Percentiles rank a stretch among this genome's conserved stretches.
Conservation (phyloP, 2,113 vertebrate species). For the Zootoca vivipara region DNA sequence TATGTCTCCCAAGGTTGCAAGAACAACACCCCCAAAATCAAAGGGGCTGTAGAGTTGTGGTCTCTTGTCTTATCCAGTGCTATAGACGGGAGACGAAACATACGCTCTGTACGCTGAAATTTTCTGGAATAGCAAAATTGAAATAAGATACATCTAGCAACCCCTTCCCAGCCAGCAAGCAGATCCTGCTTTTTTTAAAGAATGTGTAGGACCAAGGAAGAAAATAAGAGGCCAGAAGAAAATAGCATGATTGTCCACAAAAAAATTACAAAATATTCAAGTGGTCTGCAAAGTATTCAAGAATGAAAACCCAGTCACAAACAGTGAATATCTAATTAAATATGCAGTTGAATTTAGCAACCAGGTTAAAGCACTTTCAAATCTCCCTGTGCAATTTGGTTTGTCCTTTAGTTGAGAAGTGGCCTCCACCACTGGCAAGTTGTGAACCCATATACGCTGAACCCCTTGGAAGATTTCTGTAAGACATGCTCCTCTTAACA, state of each 20-base stretch:
- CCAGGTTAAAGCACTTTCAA: slow-evolving; percentile 42
- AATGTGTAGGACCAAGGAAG: slow-evolving; percentile 5
- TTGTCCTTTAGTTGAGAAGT: slow-evolving; percentile 54
- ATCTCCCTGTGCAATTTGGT: slow-evolving; percentile 64
- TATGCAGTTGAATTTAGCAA: slow-evolving; percentile 42
- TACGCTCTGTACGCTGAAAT: background rate
- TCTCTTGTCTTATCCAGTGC: background rate
- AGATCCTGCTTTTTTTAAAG: slow-evolving; percentile 2
- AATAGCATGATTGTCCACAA: slow-evolving; percentile 51
- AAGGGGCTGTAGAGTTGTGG: background rate
- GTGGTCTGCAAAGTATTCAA: background rate
- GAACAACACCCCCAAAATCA: background rate
- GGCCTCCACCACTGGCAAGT: slow-evolving; percentile 23
- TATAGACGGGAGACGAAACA: background rate
- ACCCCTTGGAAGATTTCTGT: slow-evolving; percentile 34
- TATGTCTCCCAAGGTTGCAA: background rate
- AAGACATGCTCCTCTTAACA: background rate
- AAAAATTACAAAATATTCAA: slow-evolving; percentile 43
- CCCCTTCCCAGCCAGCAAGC: slow-evolving; percentile 13
- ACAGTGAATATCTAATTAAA: slow-evolving; percentile 40
- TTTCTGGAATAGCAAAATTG: background rate
- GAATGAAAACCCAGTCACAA: slow-evolving; percentile 20
- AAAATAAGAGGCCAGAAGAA: slow-evolving; percentile 10
- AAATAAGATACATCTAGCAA: background rate
- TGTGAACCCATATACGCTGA: slow-evolving; percentile 37